These are phyloP conservation scores for Chanos chanos DNA, from an alignment of 2,797 vertebrate genomes.

Conservation along the genomic window DNA sequence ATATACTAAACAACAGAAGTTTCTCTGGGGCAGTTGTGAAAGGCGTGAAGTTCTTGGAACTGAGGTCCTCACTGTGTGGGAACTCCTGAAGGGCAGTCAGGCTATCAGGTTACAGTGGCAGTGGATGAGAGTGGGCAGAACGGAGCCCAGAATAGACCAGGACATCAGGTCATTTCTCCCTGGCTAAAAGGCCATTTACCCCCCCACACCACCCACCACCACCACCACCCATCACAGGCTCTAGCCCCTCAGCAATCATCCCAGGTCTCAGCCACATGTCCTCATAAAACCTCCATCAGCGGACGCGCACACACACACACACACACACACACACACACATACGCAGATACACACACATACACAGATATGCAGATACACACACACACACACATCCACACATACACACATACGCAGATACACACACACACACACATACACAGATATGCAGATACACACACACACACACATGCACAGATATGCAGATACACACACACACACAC, in stretches of 20 bases:
- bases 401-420: not conserved
- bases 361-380: not conserved
- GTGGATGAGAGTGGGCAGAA: conserved; percentile 17
- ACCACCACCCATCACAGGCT: conserved; percentile 14
- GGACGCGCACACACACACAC: not conserved
- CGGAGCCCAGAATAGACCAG: conserved; percentile 53
- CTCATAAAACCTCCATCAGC: conserved; percentile 27
- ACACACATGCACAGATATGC: too few relatives aligned
- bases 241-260: conserved; percentile 5
- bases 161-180: conserved; percentile 29
- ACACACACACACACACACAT: not conserved
- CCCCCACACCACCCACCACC: too few relatives aligned
- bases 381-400: not conserved
- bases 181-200: conserved; percentile 4
- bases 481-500: not conserved
- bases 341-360: not conserved
- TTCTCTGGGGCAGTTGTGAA: too few relatives aligned
- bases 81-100: conserved; percentile 13
- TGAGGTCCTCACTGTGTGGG: not conserved
- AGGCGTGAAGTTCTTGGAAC: too few relatives aligned
- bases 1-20: too few relatives aligned
- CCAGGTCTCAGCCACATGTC: conserved; percentile 39
- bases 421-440: too few relatives aligned
- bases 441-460: too few relatives aligned
- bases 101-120: conserved; percentile 55